Percentiles rank a stretch among this genome's conserved stretches.
These are phyloP conservation scores for Prenolepis imparis DNA, from an alignment of 2,888 invertebrate species.

Conservation along the genomic window DNA sequence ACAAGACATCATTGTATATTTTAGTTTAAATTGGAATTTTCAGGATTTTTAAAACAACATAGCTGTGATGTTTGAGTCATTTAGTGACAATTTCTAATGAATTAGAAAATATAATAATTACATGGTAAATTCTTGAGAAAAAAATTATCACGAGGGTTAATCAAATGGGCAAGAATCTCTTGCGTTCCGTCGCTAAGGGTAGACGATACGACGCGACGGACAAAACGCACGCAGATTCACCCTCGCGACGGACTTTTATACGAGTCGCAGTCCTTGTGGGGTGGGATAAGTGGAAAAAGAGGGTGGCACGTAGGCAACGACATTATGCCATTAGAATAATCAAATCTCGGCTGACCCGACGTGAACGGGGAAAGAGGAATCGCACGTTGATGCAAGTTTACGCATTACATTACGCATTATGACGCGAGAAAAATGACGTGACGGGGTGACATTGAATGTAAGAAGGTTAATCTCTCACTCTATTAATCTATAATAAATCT, in stretches of 20 bases:
- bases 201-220: conserved; percentile 10
- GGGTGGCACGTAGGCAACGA: conserved; percentile 70
- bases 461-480: neutral
- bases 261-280: conserved; percentile 39
- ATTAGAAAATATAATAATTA: neutral
- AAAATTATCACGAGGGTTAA: neutral
- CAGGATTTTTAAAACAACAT: neutral
- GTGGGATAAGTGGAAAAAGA: conserved; percentile 58
- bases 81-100: neutral
- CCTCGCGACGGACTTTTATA: conserved; percentile 52
- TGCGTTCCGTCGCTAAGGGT: conserved; percentile 13
- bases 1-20: neutral
- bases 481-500: neutral
- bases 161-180: neutral
- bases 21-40: neutral
- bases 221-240: conserved; percentile 47
- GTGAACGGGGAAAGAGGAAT: conserved; percentile 5
- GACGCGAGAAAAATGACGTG: conserved; percentile 9
- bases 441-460: neutral
- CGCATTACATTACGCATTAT: conserved; percentile 39
- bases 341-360: conserved; percentile 75
- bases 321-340: conserved; percentile 83
- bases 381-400: conserved; percentile 36
- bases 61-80: neutral
- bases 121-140: neutral